Conservation (phyloP, 2,797 vertebrate species). For the Anabas testudineus region DNA sequence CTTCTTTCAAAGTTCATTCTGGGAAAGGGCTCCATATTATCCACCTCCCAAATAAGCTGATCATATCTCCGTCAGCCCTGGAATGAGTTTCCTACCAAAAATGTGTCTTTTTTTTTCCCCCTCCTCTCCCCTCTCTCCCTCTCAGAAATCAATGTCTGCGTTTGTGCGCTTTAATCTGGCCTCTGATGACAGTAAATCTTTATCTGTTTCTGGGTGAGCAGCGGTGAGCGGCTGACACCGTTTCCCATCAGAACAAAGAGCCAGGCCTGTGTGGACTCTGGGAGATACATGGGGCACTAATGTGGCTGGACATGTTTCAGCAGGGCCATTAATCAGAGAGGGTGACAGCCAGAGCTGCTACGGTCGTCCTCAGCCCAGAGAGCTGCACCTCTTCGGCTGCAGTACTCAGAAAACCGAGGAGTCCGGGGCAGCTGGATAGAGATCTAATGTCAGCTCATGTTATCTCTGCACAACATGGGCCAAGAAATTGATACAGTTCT, state of each 20-base stretch:
- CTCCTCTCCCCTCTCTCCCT: slow-evolving; percentile 42
- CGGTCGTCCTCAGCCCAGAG: slow-evolving; percentile 36
- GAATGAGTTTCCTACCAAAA: slow-evolving; percentile 97
- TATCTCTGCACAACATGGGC: slow-evolving; percentile 52
- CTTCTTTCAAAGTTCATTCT: slow-evolving; percentile 99
- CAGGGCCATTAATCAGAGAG: slow-evolving; percentile 94
- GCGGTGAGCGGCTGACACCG: slow-evolving; percentile 92
- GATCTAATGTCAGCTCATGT: slow-evolving; percentile 49
- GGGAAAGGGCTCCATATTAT: slow-evolving; percentile 95
- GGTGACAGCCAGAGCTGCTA: slow-evolving; percentile 85
- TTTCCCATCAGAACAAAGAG: slow-evolving; percentile 96
- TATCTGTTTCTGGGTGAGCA: slow-evolving; percentile 97
- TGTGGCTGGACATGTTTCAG: slow-evolving; percentile 94
- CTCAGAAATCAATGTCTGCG: slow-evolving; percentile 97
- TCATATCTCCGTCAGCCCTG: slow-evolving; percentile 93
- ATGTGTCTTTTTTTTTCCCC: slow-evolving; percentile 82
- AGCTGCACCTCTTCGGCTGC: slow-evolving; percentile 47
- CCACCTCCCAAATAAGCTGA: slow-evolving; percentile 98
- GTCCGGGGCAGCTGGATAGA: slow-evolving; percentile 25
- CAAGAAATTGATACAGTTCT: slow-evolving; percentile 30
- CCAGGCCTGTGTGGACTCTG: slow-evolving; percentile 89
- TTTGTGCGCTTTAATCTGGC: slow-evolving; percentile 96
- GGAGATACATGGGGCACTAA: slow-evolving; percentile 93
- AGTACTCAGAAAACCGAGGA: slow-evolving; percentile 60
- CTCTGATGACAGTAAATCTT: slow-evolving; percentile 99